phyloP scores from a whole-genome alignment of 2,888 invertebrate species.

The Ametastegia equiseti region DNA sequence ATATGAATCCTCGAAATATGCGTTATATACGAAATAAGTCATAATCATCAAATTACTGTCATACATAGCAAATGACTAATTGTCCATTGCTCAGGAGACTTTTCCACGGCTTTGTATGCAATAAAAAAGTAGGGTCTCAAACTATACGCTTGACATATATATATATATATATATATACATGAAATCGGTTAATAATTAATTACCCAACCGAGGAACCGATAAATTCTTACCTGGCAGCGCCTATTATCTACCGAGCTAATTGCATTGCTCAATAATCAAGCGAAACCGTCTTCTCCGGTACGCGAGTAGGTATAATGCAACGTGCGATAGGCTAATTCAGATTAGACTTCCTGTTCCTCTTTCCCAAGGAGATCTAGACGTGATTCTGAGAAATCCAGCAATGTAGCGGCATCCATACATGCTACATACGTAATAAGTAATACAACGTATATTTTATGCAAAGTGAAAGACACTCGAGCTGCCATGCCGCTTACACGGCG shows the following conservation, averaged over 20 bases:
- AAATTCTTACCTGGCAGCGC: background rate
- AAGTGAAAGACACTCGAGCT: slow-evolving; percentile 43
- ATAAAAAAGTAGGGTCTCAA: no score
- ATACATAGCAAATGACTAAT: no score
- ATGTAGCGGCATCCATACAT: background rate
- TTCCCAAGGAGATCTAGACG: slow-evolving; percentile 19
- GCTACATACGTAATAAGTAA: slow-evolving; percentile 36
- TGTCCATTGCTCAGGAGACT: no score
- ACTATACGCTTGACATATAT: no score
- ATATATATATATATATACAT: no score
- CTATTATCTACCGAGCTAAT: slow-evolving; percentile 24
- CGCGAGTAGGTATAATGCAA: slow-evolving; percentile 1
- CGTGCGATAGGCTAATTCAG: slow-evolving; percentile 35
- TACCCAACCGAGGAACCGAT: background rate
- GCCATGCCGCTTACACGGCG: background rate
- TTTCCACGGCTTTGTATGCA: no score
- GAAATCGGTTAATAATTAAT: background rate
- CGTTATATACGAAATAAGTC: no score
- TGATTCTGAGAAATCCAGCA: slow-evolving; percentile 7
- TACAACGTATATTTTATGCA: slow-evolving; percentile 47
- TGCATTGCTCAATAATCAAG: slow-evolving; percentile 22
- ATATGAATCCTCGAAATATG: no score
- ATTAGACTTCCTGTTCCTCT: slow-evolving; percentile 36
- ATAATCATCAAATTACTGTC: no score
- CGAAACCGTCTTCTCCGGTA: background rate